Base-by-base conservation (phyloP, 2,888 invertebrate genomes). In the Furcula furcula region DNA sequence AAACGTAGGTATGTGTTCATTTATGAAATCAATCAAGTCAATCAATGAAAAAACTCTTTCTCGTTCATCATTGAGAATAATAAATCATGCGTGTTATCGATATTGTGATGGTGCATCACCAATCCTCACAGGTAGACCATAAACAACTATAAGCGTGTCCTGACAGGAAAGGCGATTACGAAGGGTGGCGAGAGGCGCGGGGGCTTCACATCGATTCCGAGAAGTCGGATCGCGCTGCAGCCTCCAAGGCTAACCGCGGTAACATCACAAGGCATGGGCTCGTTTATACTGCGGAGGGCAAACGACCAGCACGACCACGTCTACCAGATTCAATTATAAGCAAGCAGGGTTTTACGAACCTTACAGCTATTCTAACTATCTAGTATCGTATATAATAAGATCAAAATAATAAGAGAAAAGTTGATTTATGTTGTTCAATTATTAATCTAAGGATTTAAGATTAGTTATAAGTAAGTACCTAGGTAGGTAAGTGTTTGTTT, bases 231-330 rank as follows among this genome's bases (percentile, higher is more conserved):
- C 55, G 64, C 63, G 61, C 51, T 61, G 62, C 71, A 76, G 75
- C 75, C 75, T 81, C 80, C 72, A 64, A 74, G 74, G 70, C 72
- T 70, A 64, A 60, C 62, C 64, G 84, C 83, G 85, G 84, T 71
- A 77, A 82, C 80, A 78, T 85, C 84, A 85, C 75, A 84, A 58
- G 65, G 65, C 58, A 48, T 40, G 53, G 46, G 76, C 82, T 83
- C 79, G 82, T 86, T 85, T 81, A 78, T 76, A 78, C 65, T 56
- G 52, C 62, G 49, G 71, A 79, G 65, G 26, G 82, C 82, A 84
- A 82, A 81, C 73, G 69, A 57, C 64, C 38, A 32, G 42, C 41
- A 35, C 48, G 46, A 36, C 40, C 65, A 70, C 65, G 47, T 41
- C 58, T 61, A 64, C 59, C 66, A 58, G 63, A 65, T 72, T 72